Evolutionary conservation across 2,113 vertebrate genomes (phyloP), one percentile per base, ranked within the genome.

Genomic region (Turdus rufiventris): DNA sequence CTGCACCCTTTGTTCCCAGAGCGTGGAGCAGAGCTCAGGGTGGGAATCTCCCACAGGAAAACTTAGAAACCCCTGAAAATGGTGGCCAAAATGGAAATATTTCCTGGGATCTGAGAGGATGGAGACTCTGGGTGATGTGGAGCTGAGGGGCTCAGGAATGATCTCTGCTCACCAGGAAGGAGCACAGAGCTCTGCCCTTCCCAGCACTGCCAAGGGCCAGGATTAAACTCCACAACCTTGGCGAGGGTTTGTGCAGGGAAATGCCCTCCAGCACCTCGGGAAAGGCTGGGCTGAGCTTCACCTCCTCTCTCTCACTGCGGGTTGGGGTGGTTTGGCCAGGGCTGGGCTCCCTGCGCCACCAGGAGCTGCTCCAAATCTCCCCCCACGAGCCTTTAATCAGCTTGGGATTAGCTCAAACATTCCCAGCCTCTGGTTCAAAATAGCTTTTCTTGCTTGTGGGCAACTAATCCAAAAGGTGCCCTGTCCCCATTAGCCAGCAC

Each of bases 391-490:
- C 83, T 72, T 96, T 96, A 95, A 95, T 90, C 95, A 93, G 96
- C 94, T 96, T 78, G 78, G 29, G 83, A 96, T 97, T 93, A 97
- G 95, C 71, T 36, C 93, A 89, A 94, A 88, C 70, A 67, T 95
- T 97, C 96, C 91, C 89, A 90, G 95, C 82, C 88, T 85, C 84
- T 82, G 88, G 34, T 82, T 87, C 80, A 91, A 96, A 95, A 96
- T 92, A 97, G 94, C 85, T 94, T 91, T 87, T 89, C 75, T 81
- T 43, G 31, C 93, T 82, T 9, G 61, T 9, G 40, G 62, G 73
- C 47, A 76, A 10, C 53, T 92, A 79, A 93, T 76, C 84, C 85
- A 33, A 24, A 62, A 18, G 16, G 14, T 94, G 54, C 40, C 62
- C 50, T 74, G 45, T 48, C 34, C 81, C 56, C 13, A 1, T n/a